Evolutionary conservation across 2,888 invertebrate species (phyloP), one percentile per base, ranked within the genome.

Genomic region (Idaea aversata): DNA sequence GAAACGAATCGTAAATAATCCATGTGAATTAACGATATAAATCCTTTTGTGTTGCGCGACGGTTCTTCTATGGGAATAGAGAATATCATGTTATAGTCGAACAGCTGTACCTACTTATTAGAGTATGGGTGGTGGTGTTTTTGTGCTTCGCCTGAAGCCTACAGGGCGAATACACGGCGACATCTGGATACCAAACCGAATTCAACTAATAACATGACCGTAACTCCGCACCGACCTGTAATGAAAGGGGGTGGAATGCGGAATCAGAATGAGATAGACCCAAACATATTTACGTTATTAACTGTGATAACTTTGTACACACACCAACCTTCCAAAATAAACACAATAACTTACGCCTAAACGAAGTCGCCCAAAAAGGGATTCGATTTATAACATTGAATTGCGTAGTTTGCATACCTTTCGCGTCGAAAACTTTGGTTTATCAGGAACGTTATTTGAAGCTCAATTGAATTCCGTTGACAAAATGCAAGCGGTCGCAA

Each of bases 1-100:
- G 85, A 87, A 91, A 83, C 87, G 87, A 89, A 87, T 86, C 88
- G 90, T 87, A 85, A 88, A 88, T 91, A 91, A 90, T 88, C 85
- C 83, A 86, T 79, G 80, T 81, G 88, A 88, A 88, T 88, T 90
- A 88, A 87, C 83, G 80, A 88, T 84, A 88, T 83, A 82, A 84
- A 83, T 86, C 85, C 86, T 83, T 84, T 88, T 88, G 85, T 88
- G 77, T 75, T 75, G 75, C 67, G 76, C 74, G 72, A 69, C 73
- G 72, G 71, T 69, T 74, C 71, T 73, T 70, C 68, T 73, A 74
- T 72, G 79, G 75, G 73, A 76, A 74, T 72, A 76, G 76, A 75
- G 72, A 75, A 72, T 63, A 64, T 64, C 63, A 60, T 68, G 64
- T 69, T 64, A 69, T 47, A 47, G 47, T 65, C 68, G 64, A 72